Conservation (phyloP, 2,113 vertebrate genomes). For the Caracal caracal region DNA sequence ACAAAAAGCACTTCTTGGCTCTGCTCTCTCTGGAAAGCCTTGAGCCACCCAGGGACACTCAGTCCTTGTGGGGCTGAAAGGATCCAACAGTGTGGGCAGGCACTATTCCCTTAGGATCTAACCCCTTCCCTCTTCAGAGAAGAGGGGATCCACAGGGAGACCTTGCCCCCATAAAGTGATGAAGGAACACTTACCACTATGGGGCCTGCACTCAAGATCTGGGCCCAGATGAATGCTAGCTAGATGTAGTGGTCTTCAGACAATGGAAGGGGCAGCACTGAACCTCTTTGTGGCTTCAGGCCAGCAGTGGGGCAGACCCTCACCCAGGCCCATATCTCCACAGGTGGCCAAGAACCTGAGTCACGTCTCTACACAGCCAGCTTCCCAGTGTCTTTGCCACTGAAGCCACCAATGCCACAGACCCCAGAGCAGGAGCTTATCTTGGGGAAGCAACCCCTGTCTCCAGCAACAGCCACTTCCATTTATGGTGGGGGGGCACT, state of each 20-base stretch:
- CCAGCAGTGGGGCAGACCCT: background rate
- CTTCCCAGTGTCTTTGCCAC: constrained; percentile 92
- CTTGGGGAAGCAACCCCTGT: constrained; percentile 86
- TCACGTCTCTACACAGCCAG: constrained; percentile 95
- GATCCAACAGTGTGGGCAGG: too few relatives aligned
- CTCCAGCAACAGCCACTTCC: constrained; percentile 90
- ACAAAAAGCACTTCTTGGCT: background rate
- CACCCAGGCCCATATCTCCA: background rate
- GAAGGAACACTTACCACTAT: constrained; percentile 95
- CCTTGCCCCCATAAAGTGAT: constrained; percentile 92
- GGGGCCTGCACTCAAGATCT: constrained; percentile 95
- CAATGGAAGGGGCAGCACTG: background rate
- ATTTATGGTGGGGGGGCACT: constrained; percentile 84
- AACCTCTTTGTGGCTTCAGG: background rate
- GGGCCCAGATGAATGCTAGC: constrained; percentile 90
- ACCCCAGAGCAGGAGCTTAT: constrained; percentile 86
- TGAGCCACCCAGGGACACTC: background rate
- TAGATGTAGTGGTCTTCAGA: background rate
- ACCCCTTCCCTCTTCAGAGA: constrained; percentile 89
- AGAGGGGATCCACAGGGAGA: constrained; percentile 96
- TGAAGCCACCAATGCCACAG: constrained; percentile 89
- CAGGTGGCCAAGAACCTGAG: constrained; percentile 94
- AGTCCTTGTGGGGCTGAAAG: background rate
- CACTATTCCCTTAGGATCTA: background rate
- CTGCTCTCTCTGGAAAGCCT: background rate